Evolutionary conservation across 2,888 invertebrate genomes (phyloP).

Genomic region (Bugulina stolonifera): DNA sequence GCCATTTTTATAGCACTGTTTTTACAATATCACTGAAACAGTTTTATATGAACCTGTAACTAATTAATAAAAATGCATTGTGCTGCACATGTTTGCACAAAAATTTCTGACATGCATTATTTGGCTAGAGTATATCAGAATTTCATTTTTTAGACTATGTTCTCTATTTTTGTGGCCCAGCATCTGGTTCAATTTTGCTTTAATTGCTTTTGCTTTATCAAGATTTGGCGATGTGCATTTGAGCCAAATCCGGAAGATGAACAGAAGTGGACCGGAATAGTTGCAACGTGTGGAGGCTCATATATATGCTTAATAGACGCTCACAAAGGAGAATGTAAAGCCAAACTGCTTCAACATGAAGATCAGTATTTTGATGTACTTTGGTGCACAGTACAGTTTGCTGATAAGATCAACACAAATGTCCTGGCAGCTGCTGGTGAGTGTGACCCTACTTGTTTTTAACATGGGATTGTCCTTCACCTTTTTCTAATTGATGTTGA

Average conservation of each 20-base stretch:
- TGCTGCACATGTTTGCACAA: too few relatives aligned
- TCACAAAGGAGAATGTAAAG: conserved; percentile 23
- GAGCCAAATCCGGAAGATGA: conserved; percentile 1
- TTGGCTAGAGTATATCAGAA: too few relatives aligned
- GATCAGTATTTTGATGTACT: conserved; percentile 20
- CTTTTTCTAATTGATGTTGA: too few relatives aligned
- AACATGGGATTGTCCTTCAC: too few relatives aligned
- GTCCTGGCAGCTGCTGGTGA: conserved; percentile 13
- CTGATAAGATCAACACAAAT: conserved; percentile 15
- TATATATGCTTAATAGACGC: conserved; percentile 19
- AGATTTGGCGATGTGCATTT: conserved; percentile 24
- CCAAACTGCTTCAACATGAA: conserved; percentile 16
- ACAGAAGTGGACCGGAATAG: conserved; percentile 9
- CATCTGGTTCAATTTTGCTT: too few relatives aligned
- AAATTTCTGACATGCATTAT: too few relatives aligned
- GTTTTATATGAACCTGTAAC: too few relatives aligned
- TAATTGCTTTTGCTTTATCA: too few relatives aligned
- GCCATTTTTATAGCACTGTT: background rate
- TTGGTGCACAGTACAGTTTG: conserved; percentile 24
- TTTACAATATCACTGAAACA: too few relatives aligned
- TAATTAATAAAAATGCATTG: too few relatives aligned
- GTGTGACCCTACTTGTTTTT: background rate
- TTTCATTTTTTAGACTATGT: too few relatives aligned
- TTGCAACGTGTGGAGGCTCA: conserved; percentile 17
- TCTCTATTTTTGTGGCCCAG: too few relatives aligned